phyloP scores from a whole-genome alignment of 2,888 invertebrate genomes.

The Liposcelis brunnea region DNA sequence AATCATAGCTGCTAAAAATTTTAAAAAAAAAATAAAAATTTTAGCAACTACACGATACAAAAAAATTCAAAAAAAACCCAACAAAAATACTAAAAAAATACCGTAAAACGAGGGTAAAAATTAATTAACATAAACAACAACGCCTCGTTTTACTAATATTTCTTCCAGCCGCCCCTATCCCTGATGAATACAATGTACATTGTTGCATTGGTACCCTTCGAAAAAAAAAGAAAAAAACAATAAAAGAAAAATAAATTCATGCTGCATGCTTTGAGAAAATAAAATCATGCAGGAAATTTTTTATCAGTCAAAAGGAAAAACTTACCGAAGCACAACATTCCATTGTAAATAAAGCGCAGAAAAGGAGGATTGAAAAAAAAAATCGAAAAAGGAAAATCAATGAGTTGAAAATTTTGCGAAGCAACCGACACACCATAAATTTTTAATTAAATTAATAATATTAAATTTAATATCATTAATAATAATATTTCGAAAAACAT shows the following conservation, averaged over 20 bases:
- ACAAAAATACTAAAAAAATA: too few species aligned
- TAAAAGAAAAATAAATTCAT: not conserved
- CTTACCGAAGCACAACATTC: conserved; percentile 9
- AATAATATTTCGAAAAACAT: not conserved
- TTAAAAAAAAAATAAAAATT: too few species aligned
- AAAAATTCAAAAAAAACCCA: too few species aligned
- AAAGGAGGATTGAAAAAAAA: not conserved
- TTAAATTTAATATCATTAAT: too few species aligned
- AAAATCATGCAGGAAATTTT: conserved; percentile 7
- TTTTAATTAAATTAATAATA: too few species aligned
- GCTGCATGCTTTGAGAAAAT: not conserved
- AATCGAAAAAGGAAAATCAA: not conserved
- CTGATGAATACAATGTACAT: not conserved
- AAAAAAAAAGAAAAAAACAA: conserved; percentile 5
- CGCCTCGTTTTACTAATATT: too few species aligned
- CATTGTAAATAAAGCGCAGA: conserved; percentile 8
- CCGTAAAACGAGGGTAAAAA: too few species aligned
- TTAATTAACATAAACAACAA: too few species aligned
- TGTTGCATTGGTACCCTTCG: not conserved
- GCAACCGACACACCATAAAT: not conserved
- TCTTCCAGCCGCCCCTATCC: too few species aligned
- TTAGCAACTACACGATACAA: too few species aligned
- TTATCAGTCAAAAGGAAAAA: not conserved
- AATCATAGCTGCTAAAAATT: too few species aligned
- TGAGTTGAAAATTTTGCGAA: conserved; percentile 1